A percentile compares a stretch with the other conserved stretches of the same genome.
Conservation (phyloP, 2,888 invertebrate genomes). For the Cylloceria caligata region DNA sequence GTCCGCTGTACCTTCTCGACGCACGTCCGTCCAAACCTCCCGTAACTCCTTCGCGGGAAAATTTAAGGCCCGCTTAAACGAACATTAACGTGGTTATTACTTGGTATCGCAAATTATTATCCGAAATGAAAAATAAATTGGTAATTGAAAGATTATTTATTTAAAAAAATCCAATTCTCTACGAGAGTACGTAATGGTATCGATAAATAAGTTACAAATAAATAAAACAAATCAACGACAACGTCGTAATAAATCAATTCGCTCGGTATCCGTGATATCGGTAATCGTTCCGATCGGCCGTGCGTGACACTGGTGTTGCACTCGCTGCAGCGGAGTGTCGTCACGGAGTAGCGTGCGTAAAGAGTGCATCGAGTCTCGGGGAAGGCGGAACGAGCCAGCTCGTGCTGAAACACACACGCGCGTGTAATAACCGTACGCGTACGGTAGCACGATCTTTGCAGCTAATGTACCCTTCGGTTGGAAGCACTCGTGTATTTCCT, state of each 20-base stretch:
- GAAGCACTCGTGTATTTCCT: constrained; percentile 72
- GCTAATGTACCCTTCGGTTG: constrained; percentile 37
- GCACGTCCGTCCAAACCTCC: background rate
- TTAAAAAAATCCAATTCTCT: background rate
- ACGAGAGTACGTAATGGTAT: background rate
- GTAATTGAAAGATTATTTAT: background rate
- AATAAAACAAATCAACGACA: constrained; percentile 36
- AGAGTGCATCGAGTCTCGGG: constrained; percentile 32
- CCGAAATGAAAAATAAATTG: too few relatives aligned
- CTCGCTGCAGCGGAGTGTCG: constrained; percentile 31
- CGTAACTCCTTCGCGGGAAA: constrained; percentile 5
- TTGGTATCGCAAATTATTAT: background rate
- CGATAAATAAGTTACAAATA: constrained; percentile 21
- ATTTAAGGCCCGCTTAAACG: background rate
- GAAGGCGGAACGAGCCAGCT: constrained; percentile 11
- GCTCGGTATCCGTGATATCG: constrained; percentile 17
- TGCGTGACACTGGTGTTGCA: constrained; percentile 49
- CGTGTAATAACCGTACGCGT: constrained; percentile 54
- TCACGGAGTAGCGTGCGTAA: constrained; percentile 50
- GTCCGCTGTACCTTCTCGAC: background rate
- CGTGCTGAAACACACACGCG: constrained; percentile 40
- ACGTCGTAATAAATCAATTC: constrained; percentile 24
- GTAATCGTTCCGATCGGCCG: constrained; percentile 39
- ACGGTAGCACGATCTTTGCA: constrained; percentile 46
- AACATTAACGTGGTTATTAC: constrained; percentile 3